Percentiles rank a stretch among this genome's conserved stretches.
phyloP scores from a whole-genome alignment of 1,140 invertebrate species.

The Cherax destructor region DNA sequence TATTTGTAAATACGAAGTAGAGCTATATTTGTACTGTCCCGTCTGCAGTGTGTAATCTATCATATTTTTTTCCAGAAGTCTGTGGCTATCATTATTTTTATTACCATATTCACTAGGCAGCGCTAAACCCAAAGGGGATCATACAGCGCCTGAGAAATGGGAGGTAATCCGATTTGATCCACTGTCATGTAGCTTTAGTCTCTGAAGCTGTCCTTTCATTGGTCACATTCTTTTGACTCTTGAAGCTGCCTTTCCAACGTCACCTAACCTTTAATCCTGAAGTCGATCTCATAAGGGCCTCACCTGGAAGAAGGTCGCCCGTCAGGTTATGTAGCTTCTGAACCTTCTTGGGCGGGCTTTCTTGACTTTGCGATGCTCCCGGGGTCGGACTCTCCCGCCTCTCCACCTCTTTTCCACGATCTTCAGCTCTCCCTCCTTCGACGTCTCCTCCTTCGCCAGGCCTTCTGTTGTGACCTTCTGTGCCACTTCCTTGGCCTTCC shows the following conservation, averaged over 20 bases:
- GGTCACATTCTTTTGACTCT: no score
- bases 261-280: no score
- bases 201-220: no score
- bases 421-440: slow-evolving; percentile 12
- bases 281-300: background rate
- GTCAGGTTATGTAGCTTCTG: slow-evolving; percentile 62
- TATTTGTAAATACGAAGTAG: background rate
- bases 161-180: no score
- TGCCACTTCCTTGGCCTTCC: background rate
- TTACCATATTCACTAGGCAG: no score
- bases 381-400: slow-evolving; percentile 28
- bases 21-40: background rate
- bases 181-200: no score
- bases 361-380: slow-evolving; percentile 55
- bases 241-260: no score
- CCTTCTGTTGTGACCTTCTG: background rate
- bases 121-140: no score
- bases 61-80: no score
- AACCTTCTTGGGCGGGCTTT: slow-evolving; percentile 56
- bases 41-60: no score
- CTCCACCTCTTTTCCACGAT: background rate
- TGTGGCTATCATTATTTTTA: no score
- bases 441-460: background rate
- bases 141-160: no score
- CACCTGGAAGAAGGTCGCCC: slow-evolving; percentile 59